Base-by-base conservation (phyloP, 2,888 invertebrate species). In the Amitus sp. region DNA sequence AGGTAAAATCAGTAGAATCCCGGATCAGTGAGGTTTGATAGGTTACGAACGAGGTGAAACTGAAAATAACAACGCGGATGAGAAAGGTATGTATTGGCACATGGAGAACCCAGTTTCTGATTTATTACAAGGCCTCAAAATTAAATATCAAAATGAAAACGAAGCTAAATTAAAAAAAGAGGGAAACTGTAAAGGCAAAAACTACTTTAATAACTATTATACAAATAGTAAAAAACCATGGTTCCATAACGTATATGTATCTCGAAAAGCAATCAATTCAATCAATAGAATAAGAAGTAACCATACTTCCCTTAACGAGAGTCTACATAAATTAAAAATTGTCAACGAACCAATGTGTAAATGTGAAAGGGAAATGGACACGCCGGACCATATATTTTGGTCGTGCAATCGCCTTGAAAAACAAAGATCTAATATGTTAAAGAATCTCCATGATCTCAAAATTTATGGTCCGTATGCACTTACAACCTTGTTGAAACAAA, bases 251-350 rank as follows among this genome's bases (percentile, higher is more conserved):
- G 15, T 51, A 17, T 15, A 42, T 28, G 4, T 51, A 2, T 19
- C 51, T 10, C 42, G 30, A 43, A 42, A 28, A 15, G 12, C 50
- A 7, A 18, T 40, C 6, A 3, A 5, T 28, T 40, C 42, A 1
- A 50, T 50, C n/a, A 50, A 50, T 13, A 18, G 50, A 12, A 20
- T 50, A 6, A 40, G 50, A 42, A 50, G 50, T 10, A 42, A 19
- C 9, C 42, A 50, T 27, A 50, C 28, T 2, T 50, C 50, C 13
- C 18, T 50, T 6, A 50, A 42, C 5, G 10, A 6, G 2, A 30
- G 42, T 27, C 12, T 42, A 13, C 27, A 28, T 27, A 50, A 30
- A 28, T 27, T 39, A 18, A 50, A 50, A 1, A 42, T 50, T 9
- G 19, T 50, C 10, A 9, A 34, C 10, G 10, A 34, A 4, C 4